Evolutionary conservation across 1,140 invertebrate genomes (phyloP).

Genomic region (Riptortus pedestris): DNA sequence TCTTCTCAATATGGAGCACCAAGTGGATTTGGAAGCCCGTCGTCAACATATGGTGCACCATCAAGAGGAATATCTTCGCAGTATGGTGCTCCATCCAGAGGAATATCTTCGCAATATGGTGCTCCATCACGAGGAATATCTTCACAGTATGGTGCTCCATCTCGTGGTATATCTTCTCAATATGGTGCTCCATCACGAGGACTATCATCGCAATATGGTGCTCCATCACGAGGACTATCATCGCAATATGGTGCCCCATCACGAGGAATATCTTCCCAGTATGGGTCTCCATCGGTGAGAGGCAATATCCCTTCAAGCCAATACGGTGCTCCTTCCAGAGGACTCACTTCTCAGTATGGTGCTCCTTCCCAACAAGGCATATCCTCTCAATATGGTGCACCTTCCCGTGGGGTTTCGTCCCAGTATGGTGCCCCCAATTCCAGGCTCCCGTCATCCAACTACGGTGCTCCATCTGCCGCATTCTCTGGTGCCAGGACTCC

Average conservation of each 20-base stretch:
- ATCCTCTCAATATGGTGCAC: constrained; percentile 12
- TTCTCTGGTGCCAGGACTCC: background rate
- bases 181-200: constrained; percentile 11
- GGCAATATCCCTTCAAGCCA: background rate
- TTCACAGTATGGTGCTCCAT: constrained; percentile 14
- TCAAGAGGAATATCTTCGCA: background rate
- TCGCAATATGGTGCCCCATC: constrained; percentile 1
- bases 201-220: constrained; percentile 20
- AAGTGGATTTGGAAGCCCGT: background rate
- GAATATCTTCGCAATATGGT: constrained; percentile 12
- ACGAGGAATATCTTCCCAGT: constrained; percentile 1
- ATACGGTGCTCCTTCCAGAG: too few species aligned
- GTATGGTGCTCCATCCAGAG: constrained; percentile 18
- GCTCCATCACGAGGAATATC: constrained; percentile 5
- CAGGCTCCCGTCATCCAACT: background rate
- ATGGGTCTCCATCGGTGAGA: constrained; percentile 15
- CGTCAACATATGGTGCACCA: constrained; percentile 19
- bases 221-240: constrained; percentile 1
- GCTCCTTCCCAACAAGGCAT: constrained; percentile 6
- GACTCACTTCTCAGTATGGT: constrained; percentile 20
- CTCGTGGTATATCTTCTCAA: background rate
- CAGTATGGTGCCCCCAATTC: constrained; percentile 18
- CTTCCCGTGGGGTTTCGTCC: too few species aligned
- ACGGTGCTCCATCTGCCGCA: constrained; percentile 1
- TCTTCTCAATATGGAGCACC: constrained; percentile 21